Percentiles rank a stretch among this genome's conserved stretches.
phyloP scores from a whole-genome alignment of 2,888 invertebrate genomes.

The Flexamia atlantica region DNA sequence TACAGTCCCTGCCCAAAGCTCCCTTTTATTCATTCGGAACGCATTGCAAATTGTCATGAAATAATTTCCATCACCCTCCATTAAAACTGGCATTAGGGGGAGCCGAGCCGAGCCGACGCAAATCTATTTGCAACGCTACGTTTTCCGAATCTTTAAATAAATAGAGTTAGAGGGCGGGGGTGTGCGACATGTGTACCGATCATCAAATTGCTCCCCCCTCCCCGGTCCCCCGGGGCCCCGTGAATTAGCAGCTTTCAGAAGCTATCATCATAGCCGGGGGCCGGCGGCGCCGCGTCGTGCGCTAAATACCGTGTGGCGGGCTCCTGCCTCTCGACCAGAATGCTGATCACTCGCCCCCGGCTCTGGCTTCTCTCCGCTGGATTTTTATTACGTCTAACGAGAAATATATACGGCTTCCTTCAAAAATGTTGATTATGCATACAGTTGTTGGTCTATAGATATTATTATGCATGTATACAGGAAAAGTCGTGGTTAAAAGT shows the following conservation, averaged over 20 bases:
- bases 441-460: no score
- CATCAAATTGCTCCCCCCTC: conserved; percentile 65
- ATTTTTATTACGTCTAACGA: neutral
- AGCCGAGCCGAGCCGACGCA: conserved; percentile 29
- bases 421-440: no score
- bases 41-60: conserved; percentile 37
- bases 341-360: conserved; percentile 13
- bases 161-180: conserved; percentile 52
- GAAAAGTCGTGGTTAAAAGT: no score
- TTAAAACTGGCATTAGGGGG: conserved; percentile 23
- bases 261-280: conserved; percentile 66
- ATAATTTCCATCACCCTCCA: conserved; percentile 40
- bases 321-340: conserved; percentile 5
- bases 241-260: conserved; percentile 70
- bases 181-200: conserved; percentile 63
- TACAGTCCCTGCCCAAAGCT: no score
- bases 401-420: no score
- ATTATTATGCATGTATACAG: no score
- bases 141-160: conserved; percentile 60
- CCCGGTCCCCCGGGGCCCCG: conserved; percentile 61
- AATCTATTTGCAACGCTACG: conserved; percentile 57
- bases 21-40: neutral
- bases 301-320: conserved; percentile 40
- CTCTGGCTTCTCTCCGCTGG: neutral
- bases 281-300: neutral